A percentile compares a stretch with the other conserved stretches of the same genome.
Evolutionary conservation across 1,140 invertebrate genomes (phyloP).

Genomic region (Oreohelix idahoensis): DNA sequence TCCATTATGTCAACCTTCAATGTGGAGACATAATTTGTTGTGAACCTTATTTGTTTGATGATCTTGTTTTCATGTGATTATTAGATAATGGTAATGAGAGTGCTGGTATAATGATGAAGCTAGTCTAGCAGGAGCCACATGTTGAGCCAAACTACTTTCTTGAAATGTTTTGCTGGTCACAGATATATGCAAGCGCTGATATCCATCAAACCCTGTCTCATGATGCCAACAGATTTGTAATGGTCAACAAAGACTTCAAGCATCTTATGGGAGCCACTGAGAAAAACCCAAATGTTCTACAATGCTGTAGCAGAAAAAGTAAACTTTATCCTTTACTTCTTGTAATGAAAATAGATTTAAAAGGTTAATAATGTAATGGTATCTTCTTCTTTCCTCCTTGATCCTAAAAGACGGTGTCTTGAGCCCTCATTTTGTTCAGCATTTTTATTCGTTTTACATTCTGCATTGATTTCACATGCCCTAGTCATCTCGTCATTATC

Average conservation of each 20-base stretch:
- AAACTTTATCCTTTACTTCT: constrained; percentile 36
- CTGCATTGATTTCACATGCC: no score
- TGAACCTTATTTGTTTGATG: no score
- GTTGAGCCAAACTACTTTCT: no score
- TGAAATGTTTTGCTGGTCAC: constrained; percentile 6
- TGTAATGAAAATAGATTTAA: constrained; percentile 2
- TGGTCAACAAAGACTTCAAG: constrained; percentile 69
- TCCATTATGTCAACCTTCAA: no score
- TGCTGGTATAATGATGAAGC: no score
- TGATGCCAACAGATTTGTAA: constrained; percentile 67
- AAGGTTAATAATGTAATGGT: neutral
- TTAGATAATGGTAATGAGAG: neutral
- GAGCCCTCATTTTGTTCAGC: no score
- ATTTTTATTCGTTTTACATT: no score
- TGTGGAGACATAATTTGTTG: no score
- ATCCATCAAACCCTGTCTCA: constrained; percentile 65
- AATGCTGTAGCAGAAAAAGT: constrained; percentile 73
- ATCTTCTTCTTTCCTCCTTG: no score
- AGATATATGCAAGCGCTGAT: constrained; percentile 68
- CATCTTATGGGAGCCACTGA: constrained; percentile 72
- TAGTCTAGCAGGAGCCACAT: no score
- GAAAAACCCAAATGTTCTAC: constrained; percentile 73
- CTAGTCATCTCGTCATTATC: no score
- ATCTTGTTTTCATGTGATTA: neutral
- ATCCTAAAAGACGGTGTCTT: no score